Evolutionary conservation across 37 sponge, comb jelly and placozoan species (phyloP), one percentile per base, ranked within the genome.

Genomic region (Amphimedon queenslandica): DNA sequence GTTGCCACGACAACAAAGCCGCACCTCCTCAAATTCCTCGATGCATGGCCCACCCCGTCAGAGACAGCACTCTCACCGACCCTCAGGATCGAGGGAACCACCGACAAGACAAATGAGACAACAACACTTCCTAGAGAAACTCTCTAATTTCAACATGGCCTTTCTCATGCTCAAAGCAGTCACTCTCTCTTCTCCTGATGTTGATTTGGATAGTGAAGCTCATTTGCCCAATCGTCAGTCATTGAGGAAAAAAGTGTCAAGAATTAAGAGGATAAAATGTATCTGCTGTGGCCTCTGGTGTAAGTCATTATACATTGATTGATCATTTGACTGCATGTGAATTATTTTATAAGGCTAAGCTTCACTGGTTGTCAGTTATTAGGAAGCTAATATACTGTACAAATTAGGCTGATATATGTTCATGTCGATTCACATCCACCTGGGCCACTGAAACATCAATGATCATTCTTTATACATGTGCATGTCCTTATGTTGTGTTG

Each of bases 171-270:
- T 34, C 41, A 32, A 70, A 42, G 24, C 43, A 2, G 21, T 32
- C 4, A 24, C 27, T 24, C 30, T 33, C 18, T 23, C 51, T 1
- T 11, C 2, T 8, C 16, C 47, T 37, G 85, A 84, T 55, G 77
- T 77, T 3, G 85, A 84, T 28, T 42, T 84, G 35, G 85, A 84
- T 30, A 79, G 73, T 35, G 85, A 84, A 79, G 85, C 85, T 24
- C 78, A 84, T 40, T 72, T 84, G 0, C 39, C 69, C 0, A 32
- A 28, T 2, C 58, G 58, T 38, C 32, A 53, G 28, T 27, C 40
- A 11, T 58, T 63, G 13, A 57, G 40, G 74, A 31, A 2, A 5
- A 27, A 1, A 42, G 67, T 57, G 1, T 51, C 0, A 0, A 72
- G 47, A 32, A 64, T 65, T 34, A 55, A 18, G 29, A 37, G 73